Base-by-base conservation (phyloP, 2,113 vertebrate genomes). In the Raja brachyura region DNA sequence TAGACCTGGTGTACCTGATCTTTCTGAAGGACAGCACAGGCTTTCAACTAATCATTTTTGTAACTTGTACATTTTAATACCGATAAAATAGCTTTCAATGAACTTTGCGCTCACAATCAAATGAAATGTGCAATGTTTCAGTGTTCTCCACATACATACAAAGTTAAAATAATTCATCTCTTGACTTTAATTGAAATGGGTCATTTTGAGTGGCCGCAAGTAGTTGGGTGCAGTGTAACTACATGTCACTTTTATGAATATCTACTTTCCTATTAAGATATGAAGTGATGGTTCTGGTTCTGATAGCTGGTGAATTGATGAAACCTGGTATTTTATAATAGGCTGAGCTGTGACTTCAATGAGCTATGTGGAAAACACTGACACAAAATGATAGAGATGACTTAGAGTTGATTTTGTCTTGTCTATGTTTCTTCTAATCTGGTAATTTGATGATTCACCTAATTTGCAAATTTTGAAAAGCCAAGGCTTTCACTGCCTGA, bases 41-140 rank as follows among this genome's bases (percentile, higher is more conserved):
- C 88, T 92, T 33, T 10, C 88, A 92, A 92, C 88, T 92, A 73
- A 92, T 70, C 66, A 70, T 70, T 92, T 92, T 70, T 18, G 68
- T 92, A 92, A 92, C n/a, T 66, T 83, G 39, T 48, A 31, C n/a
- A 61, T 88, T 31, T 63, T 63, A 66, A 88, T 86, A n/a, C 28
- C 28, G 31, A 86, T 25, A 70, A 86, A 86, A 31, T 66, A 88
- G 83, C 83, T 63, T 88, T 63, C 31, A 63, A 88, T 66, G 28
- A 63, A 7, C 83, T 88, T n/a, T n/a, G 28, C 28, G 14, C 83
- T 88, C n/a, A 18, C 11, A 66, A 18, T 63, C 1, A 61, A 31
- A 85, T 79, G 18, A 48, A 33, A 81, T 9, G 39, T 25, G 6
- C 28, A 85, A 7, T 66, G 28, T 88, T 88, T 33, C 83, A 31